Evolutionary conservation across 64 coral and sea anemone species (phyloP), one percentile per base, ranked within the genome.

Genomic region (Actinia tenebrosa): DNA sequence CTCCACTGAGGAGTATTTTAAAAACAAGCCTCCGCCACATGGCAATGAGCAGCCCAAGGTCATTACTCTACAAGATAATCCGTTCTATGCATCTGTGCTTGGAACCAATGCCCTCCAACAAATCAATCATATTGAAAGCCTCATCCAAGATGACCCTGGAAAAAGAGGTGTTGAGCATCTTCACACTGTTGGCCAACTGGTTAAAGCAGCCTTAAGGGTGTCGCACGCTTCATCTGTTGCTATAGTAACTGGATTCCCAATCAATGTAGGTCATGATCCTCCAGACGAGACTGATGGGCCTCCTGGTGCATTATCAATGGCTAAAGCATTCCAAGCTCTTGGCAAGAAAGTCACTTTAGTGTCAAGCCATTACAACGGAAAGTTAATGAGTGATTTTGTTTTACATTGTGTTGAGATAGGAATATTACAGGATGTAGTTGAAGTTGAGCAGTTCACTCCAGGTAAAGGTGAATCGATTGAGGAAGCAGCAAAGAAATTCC

Each of bases 201-300:
- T 94, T 62, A 94, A 90, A 88, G 90, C 92, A 45, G 92, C 89
- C 0, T 87, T 98, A 14, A 82, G 82, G 60, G 45, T 98, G 23
- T 98, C 90, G 0, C 92, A 98, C 25, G 62, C 87, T 0, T 88
- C 71, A 16, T 88, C 88, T 18, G 88, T 98, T 50, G 96, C 61
- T 20, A 89, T 98, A 37, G 90, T 87, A 30, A 54, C 88, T 56
- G 96, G 96, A 26, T 98, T 98, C 46, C 96, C 96, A 27, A 60
- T 86, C 80, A 87, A 89, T 22, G 59, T 80, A 20, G 69, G 64
- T 9, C 53, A 83, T 15, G 80, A 87, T 26, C 59, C 82, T 19
- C 87, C 84, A 16, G 89, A 94, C 77, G 96, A 98, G 55, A 95
- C 90, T 5, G 96, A 98, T 80, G 96, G 96, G 5, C 88, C 86